These are phyloP conservation scores for Lemur catta DNA, from an alignment of 2,797 vertebrate species.

Conservation along the genomic window DNA sequence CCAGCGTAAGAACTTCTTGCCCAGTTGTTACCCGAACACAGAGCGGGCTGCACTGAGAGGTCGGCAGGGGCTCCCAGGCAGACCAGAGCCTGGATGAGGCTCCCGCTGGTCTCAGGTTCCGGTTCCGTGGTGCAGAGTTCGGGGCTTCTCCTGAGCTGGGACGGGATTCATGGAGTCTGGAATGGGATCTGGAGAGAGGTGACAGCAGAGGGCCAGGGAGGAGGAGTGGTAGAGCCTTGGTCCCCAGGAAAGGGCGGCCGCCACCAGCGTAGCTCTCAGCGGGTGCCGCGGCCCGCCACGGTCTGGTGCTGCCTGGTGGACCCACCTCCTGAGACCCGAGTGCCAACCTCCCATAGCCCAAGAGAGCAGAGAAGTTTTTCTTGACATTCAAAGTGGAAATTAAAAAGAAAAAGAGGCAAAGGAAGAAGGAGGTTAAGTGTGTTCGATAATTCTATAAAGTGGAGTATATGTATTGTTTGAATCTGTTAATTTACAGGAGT, in stretches of 20 bases:
- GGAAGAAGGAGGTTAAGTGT: neutral
- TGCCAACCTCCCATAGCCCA: rapidly evolving
- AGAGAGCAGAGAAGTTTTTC: rapidly evolving
- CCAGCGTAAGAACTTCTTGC: neutral
- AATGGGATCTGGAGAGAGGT: neutral
- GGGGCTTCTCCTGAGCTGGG: neutral
- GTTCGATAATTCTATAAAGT: neutral
- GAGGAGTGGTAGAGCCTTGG: rapidly evolving
- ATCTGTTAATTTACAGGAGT: neutral
- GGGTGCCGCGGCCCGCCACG: rapidly evolving
- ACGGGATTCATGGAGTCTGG: neutral
- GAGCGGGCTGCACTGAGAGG: rapidly evolving
- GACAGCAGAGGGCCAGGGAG: neutral
- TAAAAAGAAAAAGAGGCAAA: rapidly evolving
- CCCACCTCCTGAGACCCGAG: rapidly evolving
- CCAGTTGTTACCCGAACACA: rapidly evolving
- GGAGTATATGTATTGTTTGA: too few species aligned
- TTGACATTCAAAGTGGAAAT: neutral
- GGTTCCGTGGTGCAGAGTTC: neutral
- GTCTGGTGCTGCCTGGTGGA: rapidly evolving
- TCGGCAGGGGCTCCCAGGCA: rapidly evolving
- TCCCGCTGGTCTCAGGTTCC: neutral
- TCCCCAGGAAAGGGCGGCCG: neutral
- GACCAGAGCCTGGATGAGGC: neutral
- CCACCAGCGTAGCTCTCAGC: neutral